Base-by-base conservation (phyloP, 2,113 vertebrate species). In the Oxyura jamaicensis region DNA sequence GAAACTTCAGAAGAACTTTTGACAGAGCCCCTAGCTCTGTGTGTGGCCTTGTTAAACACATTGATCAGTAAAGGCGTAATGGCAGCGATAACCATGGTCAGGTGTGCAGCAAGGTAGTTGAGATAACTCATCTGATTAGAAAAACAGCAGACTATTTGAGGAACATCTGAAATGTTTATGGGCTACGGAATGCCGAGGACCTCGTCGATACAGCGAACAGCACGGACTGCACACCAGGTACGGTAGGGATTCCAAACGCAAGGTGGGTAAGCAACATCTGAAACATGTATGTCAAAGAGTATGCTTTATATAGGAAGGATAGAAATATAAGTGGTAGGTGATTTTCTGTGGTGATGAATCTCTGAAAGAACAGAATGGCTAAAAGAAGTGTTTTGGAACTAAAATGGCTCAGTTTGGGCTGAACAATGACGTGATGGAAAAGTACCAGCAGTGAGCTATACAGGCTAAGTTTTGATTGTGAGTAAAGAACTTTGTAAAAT, bases 1-100 rank as follows among this genome's bases (percentile, higher is more conserved):
- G 96, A 98, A 98, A 96, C 96, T 97, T 93, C 88, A 96, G 94
- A 94, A 95, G 89, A 95, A 96, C 97, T 97, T 95, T 94, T 97
- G 96, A 80, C 94, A 97, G 79, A 77, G 96, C 86, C 91, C 48
- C 36, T 91, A 83, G 92, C 90, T 96, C 90, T 96, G 91, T 87
- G 68, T 74, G 81, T 77, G 96, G 94, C 93, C 80, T 88, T 92
- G n/a, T 67, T 92, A 67, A 0, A 5, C 74, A 18, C 28, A 16
- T 59, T 83, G 69, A 74, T 86, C 76, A 71, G 50, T 50, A 53
- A 69, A 79, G 50, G 11, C 44, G 9, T 55, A 29, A 79, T n/a
- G 31, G 28, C 50, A 75, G 28, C 25, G 50, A 33, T 67, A 83
- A 46, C 74, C 82, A 18, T 26, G 44, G 67, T 71, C 68, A 77